A percentile compares a stretch with the other conserved stretches of the same genome.
phyloP scores from a whole-genome alignment of 1,140 invertebrate species.

The Lasioglossum baleicum region DNA sequence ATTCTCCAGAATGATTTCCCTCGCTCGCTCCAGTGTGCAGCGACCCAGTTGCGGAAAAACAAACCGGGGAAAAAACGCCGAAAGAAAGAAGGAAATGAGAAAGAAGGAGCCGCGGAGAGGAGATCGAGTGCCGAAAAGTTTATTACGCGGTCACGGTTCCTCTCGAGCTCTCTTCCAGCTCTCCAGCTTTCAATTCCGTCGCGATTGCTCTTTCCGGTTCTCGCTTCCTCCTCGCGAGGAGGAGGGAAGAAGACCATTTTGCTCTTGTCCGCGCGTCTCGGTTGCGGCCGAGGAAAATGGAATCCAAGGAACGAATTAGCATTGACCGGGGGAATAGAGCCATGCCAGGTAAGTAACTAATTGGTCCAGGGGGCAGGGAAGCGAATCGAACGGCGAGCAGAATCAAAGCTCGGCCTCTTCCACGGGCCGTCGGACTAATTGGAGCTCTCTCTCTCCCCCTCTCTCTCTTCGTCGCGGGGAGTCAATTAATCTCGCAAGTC shows the following conservation, averaged over 20 bases:
- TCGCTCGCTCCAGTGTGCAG: no score
- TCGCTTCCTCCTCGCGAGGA: no score
- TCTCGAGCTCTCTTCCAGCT: not conserved
- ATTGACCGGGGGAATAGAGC: not conserved
- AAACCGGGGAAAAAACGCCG: no score
- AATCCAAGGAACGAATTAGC: not conserved
- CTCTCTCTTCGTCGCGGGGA: conserved; percentile 18
- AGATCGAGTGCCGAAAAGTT: not conserved
- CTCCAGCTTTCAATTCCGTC: not conserved
- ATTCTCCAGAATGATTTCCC: no score
- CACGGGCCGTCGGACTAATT: conserved; percentile 23
- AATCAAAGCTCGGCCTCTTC: conserved; percentile 22
- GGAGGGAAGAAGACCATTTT: no score
- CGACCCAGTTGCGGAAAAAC: no score
- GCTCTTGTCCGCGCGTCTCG: not conserved
- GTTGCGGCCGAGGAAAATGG: not conserved
- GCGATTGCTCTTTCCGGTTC: not conserved
- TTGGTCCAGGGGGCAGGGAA: conserved; percentile 2
- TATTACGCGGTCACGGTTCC: not conserved
- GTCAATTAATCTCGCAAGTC: conserved; percentile 26
- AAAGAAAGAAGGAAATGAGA: no score
- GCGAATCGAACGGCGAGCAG: conserved; percentile 10
- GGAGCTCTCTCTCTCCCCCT: not conserved
- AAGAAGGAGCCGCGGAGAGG: no score
- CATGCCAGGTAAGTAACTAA: conserved; percentile 17